These are phyloP conservation scores for Pipa parva DNA, from an alignment of 2,113 vertebrate genomes.

Conservation along the genomic window DNA sequence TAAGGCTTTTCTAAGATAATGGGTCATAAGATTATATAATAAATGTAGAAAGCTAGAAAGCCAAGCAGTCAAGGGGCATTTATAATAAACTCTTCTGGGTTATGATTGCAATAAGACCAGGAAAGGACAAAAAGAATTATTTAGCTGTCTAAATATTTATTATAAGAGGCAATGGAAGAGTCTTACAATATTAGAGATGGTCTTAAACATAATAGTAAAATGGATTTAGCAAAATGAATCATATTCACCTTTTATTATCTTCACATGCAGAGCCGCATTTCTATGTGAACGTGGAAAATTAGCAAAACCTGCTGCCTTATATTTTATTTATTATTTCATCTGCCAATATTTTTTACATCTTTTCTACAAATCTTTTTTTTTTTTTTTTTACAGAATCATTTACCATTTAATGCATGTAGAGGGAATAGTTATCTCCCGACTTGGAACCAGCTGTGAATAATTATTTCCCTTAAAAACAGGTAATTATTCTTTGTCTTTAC, in stretches of 20 bases:
- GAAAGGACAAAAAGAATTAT: slow-evolving; percentile 2
- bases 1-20: too few species aligned
- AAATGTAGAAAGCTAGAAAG: too few species aligned
- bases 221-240: slow-evolving; percentile 11
- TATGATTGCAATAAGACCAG: neutral
- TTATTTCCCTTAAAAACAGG: neutral
- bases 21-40: too few species aligned
- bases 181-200: slow-evolving; percentile 8
- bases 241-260: neutral
- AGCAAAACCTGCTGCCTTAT: neutral
- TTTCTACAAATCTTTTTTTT: neutral
- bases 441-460: neutral
- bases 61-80: neutral
- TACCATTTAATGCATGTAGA: neutral
- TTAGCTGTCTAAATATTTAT: neutral
- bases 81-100: neutral
- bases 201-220: slow-evolving; percentile 17
- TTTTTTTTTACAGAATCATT: neutral
- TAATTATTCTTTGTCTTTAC: neutral
- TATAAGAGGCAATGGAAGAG: neutral
- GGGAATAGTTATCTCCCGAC: neutral
- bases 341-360: neutral
- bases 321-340: slow-evolving; percentile 10
- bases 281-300: neutral
- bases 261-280: neutral